A percentile compares a stretch with the other conserved stretches of the same genome.
phyloP scores from a whole-genome alignment of 2,113 vertebrate genomes.

The Coturnix japonica region DNA sequence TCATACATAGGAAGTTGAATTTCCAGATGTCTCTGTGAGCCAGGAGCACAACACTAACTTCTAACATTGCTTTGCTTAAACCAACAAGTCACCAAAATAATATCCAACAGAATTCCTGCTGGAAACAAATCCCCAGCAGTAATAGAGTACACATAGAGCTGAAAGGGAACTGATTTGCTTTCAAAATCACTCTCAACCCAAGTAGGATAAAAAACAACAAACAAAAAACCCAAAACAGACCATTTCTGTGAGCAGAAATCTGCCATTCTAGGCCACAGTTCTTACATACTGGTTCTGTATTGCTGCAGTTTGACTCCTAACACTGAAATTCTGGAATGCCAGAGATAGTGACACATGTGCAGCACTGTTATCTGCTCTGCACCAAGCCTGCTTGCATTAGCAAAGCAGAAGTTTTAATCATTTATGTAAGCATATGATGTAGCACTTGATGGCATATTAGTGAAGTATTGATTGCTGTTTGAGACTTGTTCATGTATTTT shows the following conservation, averaged over 20 bases:
- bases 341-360: not conserved
- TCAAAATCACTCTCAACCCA: not conserved
- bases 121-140: not conserved
- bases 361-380: not conserved
- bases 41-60: not conserved
- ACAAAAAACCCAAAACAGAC: not conserved
- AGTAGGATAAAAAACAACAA: not conserved
- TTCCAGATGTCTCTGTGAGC: not conserved
- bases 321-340: not conserved
- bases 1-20: not conserved
- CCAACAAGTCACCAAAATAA: not conserved
- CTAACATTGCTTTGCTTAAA: not conserved
- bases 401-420: conserved; percentile 1
- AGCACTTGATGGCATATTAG: not conserved
- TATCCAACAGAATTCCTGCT: not conserved
- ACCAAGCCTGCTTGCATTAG: not conserved
- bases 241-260: not conserved
- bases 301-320: not conserved
- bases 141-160: not conserved
- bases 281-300: not conserved
- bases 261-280: not conserved
- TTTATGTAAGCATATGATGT: not conserved
- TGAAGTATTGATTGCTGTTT: conserved; percentile 22
- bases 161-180: not conserved
- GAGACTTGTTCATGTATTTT: not conserved